Conservation (phyloP, 2,888 invertebrate species). For the Lepidochitona cinerea region DNA sequence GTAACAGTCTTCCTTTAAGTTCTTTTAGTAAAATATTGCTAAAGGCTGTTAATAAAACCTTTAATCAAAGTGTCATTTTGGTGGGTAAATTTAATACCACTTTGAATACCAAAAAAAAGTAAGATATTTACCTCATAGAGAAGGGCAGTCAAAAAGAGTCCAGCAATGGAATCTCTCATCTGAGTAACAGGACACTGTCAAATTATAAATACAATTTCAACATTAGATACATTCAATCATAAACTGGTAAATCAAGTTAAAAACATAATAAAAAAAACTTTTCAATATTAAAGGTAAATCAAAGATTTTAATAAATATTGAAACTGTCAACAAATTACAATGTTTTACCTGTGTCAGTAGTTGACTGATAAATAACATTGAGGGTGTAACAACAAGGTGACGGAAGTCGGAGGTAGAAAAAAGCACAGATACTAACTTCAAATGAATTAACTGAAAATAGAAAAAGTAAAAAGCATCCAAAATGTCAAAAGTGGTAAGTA, state of each 20-base stretch:
- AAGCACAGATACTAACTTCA: conserved; percentile 85
- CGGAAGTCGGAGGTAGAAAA: conserved; percentile 93
- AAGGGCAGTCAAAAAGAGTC: conserved; percentile 82
- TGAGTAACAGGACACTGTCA: conserved; percentile 75
- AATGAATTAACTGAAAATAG: conserved; percentile 78
- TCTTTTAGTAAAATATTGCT: too few relatives aligned
- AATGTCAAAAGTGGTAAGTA: not conserved
- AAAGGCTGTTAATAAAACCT: too few relatives aligned
- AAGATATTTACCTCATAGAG: conserved; percentile 78
- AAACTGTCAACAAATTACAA: too few relatives aligned
- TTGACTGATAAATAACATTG: conserved; percentile 85
- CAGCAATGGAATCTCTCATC: conserved; percentile 81
- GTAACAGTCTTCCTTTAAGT: too few relatives aligned
- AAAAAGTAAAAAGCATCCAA: not conserved
- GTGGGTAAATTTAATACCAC: too few relatives aligned
- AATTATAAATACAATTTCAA: too few relatives aligned
- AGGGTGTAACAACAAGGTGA: conserved; percentile 91
- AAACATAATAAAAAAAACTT: too few relatives aligned
- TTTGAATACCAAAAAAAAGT: not conserved
- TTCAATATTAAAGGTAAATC: too few relatives aligned
- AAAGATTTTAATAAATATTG: too few relatives aligned
- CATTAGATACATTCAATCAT: too few relatives aligned
- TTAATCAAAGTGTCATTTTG: too few relatives aligned
- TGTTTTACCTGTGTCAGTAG: conserved; percentile 73
- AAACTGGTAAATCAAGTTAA: too few relatives aligned